phyloP scores from a whole-genome alignment of 2,797 vertebrate genomes.

The Morus bassanus region DNA sequence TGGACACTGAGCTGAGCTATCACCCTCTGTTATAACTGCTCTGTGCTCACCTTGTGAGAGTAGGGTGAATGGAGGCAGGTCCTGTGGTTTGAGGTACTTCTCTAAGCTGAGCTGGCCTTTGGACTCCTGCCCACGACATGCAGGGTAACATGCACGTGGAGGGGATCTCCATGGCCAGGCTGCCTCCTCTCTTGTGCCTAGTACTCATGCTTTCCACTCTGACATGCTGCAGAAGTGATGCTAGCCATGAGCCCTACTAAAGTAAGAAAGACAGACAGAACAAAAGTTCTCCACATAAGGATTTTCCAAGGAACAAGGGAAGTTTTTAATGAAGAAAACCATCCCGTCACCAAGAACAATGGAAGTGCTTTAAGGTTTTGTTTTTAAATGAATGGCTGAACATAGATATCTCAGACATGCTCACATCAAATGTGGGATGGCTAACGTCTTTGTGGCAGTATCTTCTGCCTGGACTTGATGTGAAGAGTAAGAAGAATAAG shows the following conservation, averaged over 20 bases:
- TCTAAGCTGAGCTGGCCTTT: not conserved
- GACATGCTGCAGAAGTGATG: accelerated
- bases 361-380: not conserved
- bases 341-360: not conserved
- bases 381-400: not conserved
- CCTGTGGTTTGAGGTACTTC: not conserved
- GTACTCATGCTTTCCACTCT: accelerated
- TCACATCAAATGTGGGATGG: no score
- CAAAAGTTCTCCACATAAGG: not conserved
- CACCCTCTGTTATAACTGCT: not conserved
- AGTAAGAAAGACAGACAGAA: not conserved
- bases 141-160: accelerated
- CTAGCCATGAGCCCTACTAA: not conserved
- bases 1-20: not conserved
- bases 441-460: not conserved
- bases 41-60: not conserved
- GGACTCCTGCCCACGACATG: accelerated
- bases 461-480: not conserved
- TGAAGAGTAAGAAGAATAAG: not conserved
- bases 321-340: not conserved
- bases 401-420: not conserved
- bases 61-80: not conserved
- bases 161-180: not conserved
- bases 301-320: not conserved
- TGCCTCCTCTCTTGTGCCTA: not conserved